Conservation (phyloP, 2,888 invertebrate species). For the Aphodius sticticus region DNA sequence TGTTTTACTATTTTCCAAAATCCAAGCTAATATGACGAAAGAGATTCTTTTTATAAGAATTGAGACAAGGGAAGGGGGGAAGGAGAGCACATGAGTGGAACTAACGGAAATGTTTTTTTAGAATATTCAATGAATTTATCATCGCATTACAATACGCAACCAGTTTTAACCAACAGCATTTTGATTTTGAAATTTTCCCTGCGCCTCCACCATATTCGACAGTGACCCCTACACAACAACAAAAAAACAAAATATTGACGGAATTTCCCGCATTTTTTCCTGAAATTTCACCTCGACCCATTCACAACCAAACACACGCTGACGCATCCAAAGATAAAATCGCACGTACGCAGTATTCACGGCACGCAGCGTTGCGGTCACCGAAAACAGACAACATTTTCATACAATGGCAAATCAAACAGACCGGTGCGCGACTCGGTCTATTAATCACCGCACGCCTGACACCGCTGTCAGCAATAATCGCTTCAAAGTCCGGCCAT, state of each 20-base stretch:
- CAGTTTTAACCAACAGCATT: too few species aligned
- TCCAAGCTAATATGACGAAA: too few species aligned
- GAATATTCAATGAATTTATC: too few species aligned
- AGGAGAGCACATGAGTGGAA: too few species aligned
- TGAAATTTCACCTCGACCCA: background rate
- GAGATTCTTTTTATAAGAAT: too few species aligned
- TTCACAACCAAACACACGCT: too few species aligned
- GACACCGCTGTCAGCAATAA: conserved; percentile 23
- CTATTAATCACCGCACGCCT: conserved; percentile 23
- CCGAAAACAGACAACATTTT: conserved; percentile 11
- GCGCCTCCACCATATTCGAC: background rate
- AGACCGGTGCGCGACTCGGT: background rate
- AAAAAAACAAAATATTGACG: background rate
- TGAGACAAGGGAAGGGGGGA: too few species aligned
- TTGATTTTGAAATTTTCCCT: background rate
- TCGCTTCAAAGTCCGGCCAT: conserved; percentile 23
- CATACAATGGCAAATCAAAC: conserved; percentile 13
- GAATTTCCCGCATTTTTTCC: background rate
- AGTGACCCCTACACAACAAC: background rate
- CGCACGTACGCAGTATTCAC: background rate
- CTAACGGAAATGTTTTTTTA: too few species aligned
- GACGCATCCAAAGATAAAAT: background rate
- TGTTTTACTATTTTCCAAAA: too few species aligned
- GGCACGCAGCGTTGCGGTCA: background rate
- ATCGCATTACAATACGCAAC: too few species aligned